Evolutionary conservation across 2,113 vertebrate genomes (phyloP).

Genomic region (Aramus guarauna): DNA sequence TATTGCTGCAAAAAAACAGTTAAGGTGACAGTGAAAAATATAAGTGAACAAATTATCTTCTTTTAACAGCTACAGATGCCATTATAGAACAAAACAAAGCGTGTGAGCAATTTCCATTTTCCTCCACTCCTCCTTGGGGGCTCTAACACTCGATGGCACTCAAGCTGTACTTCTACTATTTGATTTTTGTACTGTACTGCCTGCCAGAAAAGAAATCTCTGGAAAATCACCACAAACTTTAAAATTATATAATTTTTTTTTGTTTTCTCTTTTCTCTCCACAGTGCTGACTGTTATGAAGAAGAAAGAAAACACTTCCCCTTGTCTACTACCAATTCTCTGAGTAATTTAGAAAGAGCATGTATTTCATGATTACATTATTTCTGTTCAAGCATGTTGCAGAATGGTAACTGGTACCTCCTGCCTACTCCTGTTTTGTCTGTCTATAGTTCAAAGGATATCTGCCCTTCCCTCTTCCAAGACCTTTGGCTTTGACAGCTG

Average conservation of each 20-base stretch:
- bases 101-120: background rate
- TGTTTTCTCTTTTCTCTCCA: background rate
- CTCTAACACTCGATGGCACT: background rate
- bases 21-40: background rate
- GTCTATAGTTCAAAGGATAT: background rate
- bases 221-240: background rate
- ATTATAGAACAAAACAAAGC: background rate
- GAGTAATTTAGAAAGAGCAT: background rate
- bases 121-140: background rate
- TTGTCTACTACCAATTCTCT: background rate
- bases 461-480: background rate
- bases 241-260: background rate
- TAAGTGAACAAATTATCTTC: background rate
- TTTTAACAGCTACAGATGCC: background rate
- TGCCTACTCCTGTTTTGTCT: background rate
- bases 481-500: background rate
- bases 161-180: background rate
- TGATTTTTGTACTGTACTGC: background rate
- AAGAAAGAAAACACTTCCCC: background rate
- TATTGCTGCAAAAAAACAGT: background rate
- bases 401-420: background rate
- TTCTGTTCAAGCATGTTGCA: background rate
- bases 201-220: background rate
- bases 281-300: background rate
- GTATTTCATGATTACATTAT: background rate